Percentiles rank a stretch among this genome's conserved stretches.
Conservation (phyloP, 2,888 invertebrate genomes). For the Mycogona germanica region DNA sequence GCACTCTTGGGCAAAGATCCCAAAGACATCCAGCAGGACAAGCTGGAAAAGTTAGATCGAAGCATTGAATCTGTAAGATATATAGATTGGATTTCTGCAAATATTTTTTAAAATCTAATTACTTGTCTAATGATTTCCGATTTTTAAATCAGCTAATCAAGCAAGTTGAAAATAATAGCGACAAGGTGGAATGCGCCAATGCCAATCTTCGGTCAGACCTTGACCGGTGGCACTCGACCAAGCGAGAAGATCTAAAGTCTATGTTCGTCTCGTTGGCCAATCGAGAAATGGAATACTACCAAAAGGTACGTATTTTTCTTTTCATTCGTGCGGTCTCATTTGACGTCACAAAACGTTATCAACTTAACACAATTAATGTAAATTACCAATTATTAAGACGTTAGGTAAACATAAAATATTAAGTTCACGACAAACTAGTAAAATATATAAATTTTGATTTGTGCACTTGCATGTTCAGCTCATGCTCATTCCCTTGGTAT, state of each 20-base stretch:
- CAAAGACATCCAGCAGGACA: conserved; percentile 43
- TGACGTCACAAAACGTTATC: too few relatives aligned
- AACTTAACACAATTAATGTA: too few relatives aligned
- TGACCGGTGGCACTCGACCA: conserved; percentile 52
- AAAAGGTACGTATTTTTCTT: conserved; percentile 37
- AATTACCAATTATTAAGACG: too few relatives aligned
- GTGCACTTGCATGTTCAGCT: too few relatives aligned
- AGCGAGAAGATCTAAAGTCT: conserved; percentile 48
- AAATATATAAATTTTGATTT: too few relatives aligned
- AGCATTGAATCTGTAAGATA: conserved; percentile 29
- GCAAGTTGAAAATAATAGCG: conserved; percentile 35
- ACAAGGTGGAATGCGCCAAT: conserved; percentile 53
- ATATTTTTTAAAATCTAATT: conserved; percentile 1
- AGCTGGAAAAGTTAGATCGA: conserved; percentile 31
- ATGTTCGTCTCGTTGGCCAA: conserved; percentile 49
- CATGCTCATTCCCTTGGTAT: neutral
- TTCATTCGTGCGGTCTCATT: too few relatives aligned
- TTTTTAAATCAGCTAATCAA: conserved; percentile 35
- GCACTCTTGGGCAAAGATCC: conserved; percentile 46
- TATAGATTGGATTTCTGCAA: too few relatives aligned
- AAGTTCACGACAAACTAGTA: too few relatives aligned
- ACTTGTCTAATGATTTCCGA: neutral
- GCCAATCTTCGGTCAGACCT: conserved; percentile 53
- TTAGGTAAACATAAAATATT: too few relatives aligned
- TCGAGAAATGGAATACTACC: conserved; percentile 50